Conservation (phyloP, 2,888 invertebrate species). For the Anoplius nigerrimus region DNA sequence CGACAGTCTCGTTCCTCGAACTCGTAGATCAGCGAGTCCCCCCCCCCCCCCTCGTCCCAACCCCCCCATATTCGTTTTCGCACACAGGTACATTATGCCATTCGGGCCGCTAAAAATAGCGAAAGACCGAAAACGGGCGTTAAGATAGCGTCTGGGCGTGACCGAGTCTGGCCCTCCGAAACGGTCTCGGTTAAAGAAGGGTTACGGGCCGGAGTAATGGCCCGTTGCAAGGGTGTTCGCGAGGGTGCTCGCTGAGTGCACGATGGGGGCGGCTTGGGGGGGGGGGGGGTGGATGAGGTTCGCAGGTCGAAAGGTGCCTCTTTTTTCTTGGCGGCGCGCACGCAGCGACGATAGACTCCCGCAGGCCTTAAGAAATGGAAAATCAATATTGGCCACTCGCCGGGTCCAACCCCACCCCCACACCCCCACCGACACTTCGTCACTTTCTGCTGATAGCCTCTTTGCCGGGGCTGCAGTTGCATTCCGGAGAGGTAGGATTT, state of each 20-base stretch:
- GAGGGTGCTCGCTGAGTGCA: constrained; percentile 31
- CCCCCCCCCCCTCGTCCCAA: constrained; percentile 17
- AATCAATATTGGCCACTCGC: constrained; percentile 54
- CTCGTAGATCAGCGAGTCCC: constrained; percentile 50
- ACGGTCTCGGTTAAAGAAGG: constrained; percentile 55
- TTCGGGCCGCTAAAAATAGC: constrained; percentile 57
- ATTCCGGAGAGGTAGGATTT: neutral
- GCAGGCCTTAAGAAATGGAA: constrained; percentile 53
- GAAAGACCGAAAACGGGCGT: constrained; percentile 59
- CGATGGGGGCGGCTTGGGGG: constrained; percentile 23
- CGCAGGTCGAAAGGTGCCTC: constrained; percentile 2
- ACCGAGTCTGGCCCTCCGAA: constrained; percentile 53
- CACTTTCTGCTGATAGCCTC: constrained; percentile 1
- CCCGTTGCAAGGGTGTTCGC: constrained; percentile 34
- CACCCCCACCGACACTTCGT: constrained; percentile 1
- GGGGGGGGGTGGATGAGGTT: constrained; percentile 3
- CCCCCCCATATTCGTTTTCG: constrained; percentile 14
- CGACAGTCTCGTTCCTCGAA: constrained; percentile 40
- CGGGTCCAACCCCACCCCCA: constrained; percentile 7
- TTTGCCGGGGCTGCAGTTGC: neutral
- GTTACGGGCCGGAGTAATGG: constrained; percentile 62
- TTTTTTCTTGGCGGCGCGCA: constrained; percentile 30
- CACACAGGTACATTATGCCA: constrained; percentile 56
- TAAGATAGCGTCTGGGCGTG: constrained; percentile 63
- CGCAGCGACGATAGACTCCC: constrained; percentile 46